phyloP scores from a whole-genome alignment of 2,113 vertebrate genomes.

The Mastomys coucha region DNA sequence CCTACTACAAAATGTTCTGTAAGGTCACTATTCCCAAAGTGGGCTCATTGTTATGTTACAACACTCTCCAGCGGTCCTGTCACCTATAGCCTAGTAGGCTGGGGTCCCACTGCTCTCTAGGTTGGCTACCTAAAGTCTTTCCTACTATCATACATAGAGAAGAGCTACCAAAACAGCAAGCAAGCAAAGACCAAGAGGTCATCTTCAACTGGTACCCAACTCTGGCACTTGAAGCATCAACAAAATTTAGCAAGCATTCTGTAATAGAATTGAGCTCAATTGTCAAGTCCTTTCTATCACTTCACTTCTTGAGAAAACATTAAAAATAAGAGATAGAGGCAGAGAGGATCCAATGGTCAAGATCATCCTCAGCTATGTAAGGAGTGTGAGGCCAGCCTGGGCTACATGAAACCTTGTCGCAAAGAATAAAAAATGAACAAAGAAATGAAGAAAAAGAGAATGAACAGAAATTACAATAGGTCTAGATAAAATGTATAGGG shows the following conservation, averaged over 20 bases:
- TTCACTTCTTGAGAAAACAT: slow-evolving; percentile 28
- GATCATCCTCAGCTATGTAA: neutral
- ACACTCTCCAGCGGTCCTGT: neutral
- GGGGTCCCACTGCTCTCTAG: neutral
- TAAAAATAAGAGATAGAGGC: neutral
- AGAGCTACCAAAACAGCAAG: neutral
- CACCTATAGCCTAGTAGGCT: neutral
- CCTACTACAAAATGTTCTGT: neutral
- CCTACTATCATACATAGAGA: neutral
- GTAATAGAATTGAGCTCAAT: neutral
- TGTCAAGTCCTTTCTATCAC: neutral
- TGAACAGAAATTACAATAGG: neutral
- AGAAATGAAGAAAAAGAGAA: neutral
- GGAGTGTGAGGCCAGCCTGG: neutral
- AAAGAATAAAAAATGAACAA: neutral
- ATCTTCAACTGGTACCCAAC: neutral
- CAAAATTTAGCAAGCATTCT: slow-evolving; percentile 8
- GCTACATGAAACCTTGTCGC: neutral
- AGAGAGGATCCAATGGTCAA: neutral
- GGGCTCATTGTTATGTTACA: neutral
- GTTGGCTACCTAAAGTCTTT: neutral
- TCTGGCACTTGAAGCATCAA: neutral
- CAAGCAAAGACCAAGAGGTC: neutral
- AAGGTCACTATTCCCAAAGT: neutral
- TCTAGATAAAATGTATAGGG: neutral